A percentile compares a stretch with the other conserved stretches of the same genome.
phyloP scores from a whole-genome alignment of 2,888 invertebrate species.

The Neoscelio sp. region DNA sequence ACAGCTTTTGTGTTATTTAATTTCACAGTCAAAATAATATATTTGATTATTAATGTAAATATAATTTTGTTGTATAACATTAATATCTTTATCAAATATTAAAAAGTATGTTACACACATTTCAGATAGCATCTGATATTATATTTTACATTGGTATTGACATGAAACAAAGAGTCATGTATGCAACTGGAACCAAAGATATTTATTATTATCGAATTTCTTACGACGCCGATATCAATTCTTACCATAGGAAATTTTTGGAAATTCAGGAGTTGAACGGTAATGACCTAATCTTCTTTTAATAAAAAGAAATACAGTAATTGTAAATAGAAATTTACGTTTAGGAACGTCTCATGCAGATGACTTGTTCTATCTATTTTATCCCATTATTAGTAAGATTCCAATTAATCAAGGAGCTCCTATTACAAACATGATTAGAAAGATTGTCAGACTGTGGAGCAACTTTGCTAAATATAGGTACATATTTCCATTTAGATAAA shows the following conservation, averaged over 20 bases:
- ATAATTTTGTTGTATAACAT: constrained; percentile 4
- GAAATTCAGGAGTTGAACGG: constrained; percentile 36
- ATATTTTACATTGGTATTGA: constrained; percentile 65
- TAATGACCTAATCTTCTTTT: no score
- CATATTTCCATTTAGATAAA: constrained; percentile 2
- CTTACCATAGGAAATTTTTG: constrained; percentile 16
- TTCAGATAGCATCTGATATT: constrained; percentile 28
- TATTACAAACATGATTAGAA: constrained; percentile 78
- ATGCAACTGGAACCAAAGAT: constrained; percentile 38
- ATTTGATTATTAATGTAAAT: no score
- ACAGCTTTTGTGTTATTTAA: constrained; percentile 3
- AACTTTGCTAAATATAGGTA: constrained; percentile 84
- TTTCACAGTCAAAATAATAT: no score
- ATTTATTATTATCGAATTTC: constrained; percentile 67
- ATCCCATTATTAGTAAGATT: constrained; percentile 82
- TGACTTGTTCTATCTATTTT: constrained; percentile 85
- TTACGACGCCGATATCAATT: constrained; percentile 57
- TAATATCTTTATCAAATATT: constrained; percentile 1
- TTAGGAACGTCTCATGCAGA: constrained; percentile 80
- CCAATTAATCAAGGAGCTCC: constrained; percentile 75
- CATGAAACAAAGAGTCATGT: constrained; percentile 64
- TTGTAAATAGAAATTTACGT: background rate
- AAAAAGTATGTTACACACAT: no score
- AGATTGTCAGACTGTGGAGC: constrained; percentile 85
- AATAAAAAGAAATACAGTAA: no score